Conservation (phyloP, 2,113 vertebrate species). For the Megaleporinus macrocephalus region DNA sequence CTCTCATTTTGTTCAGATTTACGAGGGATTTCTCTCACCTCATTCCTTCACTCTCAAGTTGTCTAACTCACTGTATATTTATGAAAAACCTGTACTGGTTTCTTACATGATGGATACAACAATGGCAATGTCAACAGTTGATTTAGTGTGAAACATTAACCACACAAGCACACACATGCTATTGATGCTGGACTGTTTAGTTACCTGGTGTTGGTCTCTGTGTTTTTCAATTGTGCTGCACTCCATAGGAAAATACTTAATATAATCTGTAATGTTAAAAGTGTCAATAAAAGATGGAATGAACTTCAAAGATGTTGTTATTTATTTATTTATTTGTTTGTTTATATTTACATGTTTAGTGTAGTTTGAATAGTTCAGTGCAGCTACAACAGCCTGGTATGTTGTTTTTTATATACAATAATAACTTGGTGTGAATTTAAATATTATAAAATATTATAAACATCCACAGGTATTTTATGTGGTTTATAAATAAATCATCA, state of each 20-base stretch:
- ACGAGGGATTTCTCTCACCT: not conserved
- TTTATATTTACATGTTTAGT: not conserved
- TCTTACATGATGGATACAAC: not conserved
- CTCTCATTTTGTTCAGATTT: not conserved
- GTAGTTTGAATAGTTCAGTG: too few relatives aligned
- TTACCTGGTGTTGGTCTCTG: conserved; percentile 46
- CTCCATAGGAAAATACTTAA: conserved; percentile 24
- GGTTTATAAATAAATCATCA: too few relatives aligned
- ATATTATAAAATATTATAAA: too few relatives aligned
- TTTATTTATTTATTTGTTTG: not conserved
- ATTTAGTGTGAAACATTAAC: not conserved
- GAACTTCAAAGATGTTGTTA: not conserved
- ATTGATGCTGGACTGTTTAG: conserved; percentile 54
- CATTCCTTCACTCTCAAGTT: not conserved
- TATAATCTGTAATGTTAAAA: conserved; percentile 29
- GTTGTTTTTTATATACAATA: too few relatives aligned
- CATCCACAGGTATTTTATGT: too few relatives aligned
- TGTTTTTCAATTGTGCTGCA: conserved; percentile 45
- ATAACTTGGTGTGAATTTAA: too few relatives aligned
- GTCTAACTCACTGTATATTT: conserved; percentile 13
- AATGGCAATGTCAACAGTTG: not conserved
- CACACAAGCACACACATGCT: not conserved
- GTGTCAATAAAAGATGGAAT: conserved; percentile 30
- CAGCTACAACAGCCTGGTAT: too few relatives aligned
- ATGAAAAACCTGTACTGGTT: conserved; percentile 10